Evolutionary conservation across 1,140 invertebrate genomes (phyloP), one percentile per base, ranked within the genome.

Genomic region (Dendroctonus valens): DNA sequence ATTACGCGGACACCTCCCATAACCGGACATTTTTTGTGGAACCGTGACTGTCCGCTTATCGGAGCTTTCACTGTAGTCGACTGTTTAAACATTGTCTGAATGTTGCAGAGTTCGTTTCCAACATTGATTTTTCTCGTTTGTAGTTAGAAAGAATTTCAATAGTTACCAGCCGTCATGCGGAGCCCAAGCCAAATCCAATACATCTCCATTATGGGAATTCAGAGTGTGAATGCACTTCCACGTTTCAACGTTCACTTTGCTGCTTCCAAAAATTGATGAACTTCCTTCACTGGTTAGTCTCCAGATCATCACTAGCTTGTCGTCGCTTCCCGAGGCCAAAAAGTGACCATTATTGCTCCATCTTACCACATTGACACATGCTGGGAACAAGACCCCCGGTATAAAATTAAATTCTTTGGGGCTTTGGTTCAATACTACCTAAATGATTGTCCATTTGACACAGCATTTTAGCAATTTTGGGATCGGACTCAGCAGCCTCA

Each of bases 221-320:
- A 99, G 81, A 2, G 93, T 97, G 57, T 87, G 84, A 14, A 90
- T 83, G 73, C 93, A 96, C 66, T 94, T 86, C 96, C 96, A 99
- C 6, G 89, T 91, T 80, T 99, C 96, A 12, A 91, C 86, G 75
- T 94, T 94, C 9, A 87, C 83, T 79, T 91, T 89, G 48, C 87
- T 87, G 48, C 86, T 84, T 3, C 83, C 83, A 71, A 87, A 86
- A 62, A 86, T 79, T 0, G 82, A 78, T 60, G 82, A 85, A 39
- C 82, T 82, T 5, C 87, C 84, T 65, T 82, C 81, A 7, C 83
- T 83, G 52, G 83, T 84, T 73, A 85, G 85, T 73, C 84, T 89
- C 96, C 96, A 99, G 39, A 99, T 93, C 91, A 98, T 98, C 8
- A 98, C 89, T 2, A 97, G 81, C 78, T 96, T 94, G 77, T 99